Base-by-base conservation (phyloP, 2,797 vertebrate genomes). In the Helarctos malayanus region DNA sequence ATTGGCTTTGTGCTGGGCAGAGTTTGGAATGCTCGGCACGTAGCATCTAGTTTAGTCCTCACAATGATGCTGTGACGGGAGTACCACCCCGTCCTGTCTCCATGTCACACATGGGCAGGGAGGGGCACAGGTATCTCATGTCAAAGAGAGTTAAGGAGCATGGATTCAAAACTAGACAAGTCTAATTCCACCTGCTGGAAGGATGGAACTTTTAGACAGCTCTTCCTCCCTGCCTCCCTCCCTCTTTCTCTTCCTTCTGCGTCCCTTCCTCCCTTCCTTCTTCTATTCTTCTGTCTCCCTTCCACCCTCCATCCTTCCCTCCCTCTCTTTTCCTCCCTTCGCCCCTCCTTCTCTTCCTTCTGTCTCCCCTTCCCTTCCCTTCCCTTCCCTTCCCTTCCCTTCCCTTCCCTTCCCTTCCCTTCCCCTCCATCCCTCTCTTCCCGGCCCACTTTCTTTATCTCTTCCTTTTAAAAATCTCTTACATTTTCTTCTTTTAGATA, bases 191-290 rank as follows among this genome's bases (percentile, higher is more conserved):
- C 10, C 8, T 16, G 14, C 1, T 32, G 63, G 7, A 91, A 65
- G 4, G 2, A 13, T 2, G 5, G 29, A n/a, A 12, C 3, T n/a
- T 49, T 27, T 10, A n/a, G 19, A 18, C 10, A 18, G 7, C n/a
- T 35, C 13, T 35, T 47, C 41, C 49, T 73, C 18, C 5, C 82
- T 32, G 1, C 19, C 21, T 19, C 5, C 38, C 12, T 13, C 13
- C 5, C 7, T 19, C 56, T 10, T 10, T 35, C 7, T 2, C 73
- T 7, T 7, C 12, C 23, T 7, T 57, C 12, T 11, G 3, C 16
- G 29, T 10, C 16, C 23, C 3, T 16, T 45, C 16, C 35, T 15
- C 5, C 15, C 49, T 54, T 12, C 3, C 25, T 54, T 13, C n/a
- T 4, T 18, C 14, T 61, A 41, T 41, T 18, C 25, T 35, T 21